Conservation (phyloP, 2,113 vertebrate genomes). For the Aldabrachelys gigantea region DNA sequence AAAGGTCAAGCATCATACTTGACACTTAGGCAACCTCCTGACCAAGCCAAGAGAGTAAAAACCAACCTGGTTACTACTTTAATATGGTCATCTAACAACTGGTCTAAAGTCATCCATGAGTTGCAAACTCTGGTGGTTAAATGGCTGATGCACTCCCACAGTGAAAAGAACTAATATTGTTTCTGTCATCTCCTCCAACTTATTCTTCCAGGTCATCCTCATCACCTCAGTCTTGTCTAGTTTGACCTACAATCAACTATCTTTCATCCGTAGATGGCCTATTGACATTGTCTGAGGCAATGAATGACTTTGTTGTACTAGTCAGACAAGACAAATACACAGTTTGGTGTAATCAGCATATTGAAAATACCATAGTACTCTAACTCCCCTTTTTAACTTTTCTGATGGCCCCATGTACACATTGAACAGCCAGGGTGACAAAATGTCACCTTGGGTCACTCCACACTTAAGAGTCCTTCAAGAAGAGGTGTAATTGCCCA, state of each 20-base stretch:
- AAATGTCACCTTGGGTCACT: too few species aligned
- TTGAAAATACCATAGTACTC: too few species aligned
- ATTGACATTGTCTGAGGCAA: slow-evolving; percentile 8
- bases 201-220: background rate
- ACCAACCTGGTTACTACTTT: background rate
- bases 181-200: too few species aligned
- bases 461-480: too few species aligned
- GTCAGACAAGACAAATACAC: background rate
- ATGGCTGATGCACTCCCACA: slow-evolving; percentile 13
- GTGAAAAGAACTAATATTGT: background rate
- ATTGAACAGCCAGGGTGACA: too few species aligned
- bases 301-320: slow-evolving; percentile 14
- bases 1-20: background rate
- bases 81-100: slow-evolving; percentile 5
- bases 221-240: background rate
- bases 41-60: background rate
- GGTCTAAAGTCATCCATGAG: background rate
- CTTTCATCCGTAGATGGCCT: background rate
- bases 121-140: slow-evolving; percentile 6
- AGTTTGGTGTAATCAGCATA: too few species aligned
- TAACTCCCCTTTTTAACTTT: too few species aligned
- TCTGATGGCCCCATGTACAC: too few species aligned
- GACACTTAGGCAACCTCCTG: background rate
- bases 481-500: too few species aligned
- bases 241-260: background rate